Evolutionary conservation across 2,113 vertebrate genomes (phyloP), one percentile per base, ranked within the genome.

Genomic region (Sinosuthora webbiana): DNA sequence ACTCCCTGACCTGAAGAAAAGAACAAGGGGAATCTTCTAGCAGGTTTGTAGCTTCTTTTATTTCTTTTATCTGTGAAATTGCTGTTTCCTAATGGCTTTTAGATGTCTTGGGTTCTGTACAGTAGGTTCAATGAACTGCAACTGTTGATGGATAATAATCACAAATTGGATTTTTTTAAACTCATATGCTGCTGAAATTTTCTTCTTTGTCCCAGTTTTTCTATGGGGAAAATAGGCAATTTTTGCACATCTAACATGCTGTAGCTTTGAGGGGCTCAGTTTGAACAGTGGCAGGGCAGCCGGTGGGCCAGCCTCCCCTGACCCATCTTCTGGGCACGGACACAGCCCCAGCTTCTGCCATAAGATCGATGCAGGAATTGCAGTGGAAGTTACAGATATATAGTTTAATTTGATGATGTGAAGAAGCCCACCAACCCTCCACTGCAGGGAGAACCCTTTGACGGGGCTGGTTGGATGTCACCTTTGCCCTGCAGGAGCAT

Each of bases 1-100:
- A 89, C 98, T 95, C 92, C 96, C 96, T 97, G 87, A 97, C 96
- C 97, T 98, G 97, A 98, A 99, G 99, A 98, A 99, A 99, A 98
- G 99, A 99, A 92, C 99, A 99, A 98, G 99, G 98, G 87, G 99
- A 99, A 97, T 88, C 99, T 19, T 98, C 98, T 71, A 98, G 98
- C 98, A 99, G 99, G 99, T 99, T 98, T 98, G 99, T 99, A 91
- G 94, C 79, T 97, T 97, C 47, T 95, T 97, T 87, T 96, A 94
- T 97, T 97, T 96, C 83, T 96, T 94, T 56, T 53, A 87, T 96
- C 90, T 89, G 41, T 95, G 88, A 91, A 97, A 94, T 93, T 33
- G 31, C 75, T 90, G 49, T 74, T 95, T 83, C 55, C 84, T 94
- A 94, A 60, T 87, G 75, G 82, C 80, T 91, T 96, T 92, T 95